A percentile compares a stretch with the other conserved stretches of the same genome.
Evolutionary conservation across 2,113 vertebrate species (phyloP).

Genomic region (Sebastes schlegelii): DNA sequence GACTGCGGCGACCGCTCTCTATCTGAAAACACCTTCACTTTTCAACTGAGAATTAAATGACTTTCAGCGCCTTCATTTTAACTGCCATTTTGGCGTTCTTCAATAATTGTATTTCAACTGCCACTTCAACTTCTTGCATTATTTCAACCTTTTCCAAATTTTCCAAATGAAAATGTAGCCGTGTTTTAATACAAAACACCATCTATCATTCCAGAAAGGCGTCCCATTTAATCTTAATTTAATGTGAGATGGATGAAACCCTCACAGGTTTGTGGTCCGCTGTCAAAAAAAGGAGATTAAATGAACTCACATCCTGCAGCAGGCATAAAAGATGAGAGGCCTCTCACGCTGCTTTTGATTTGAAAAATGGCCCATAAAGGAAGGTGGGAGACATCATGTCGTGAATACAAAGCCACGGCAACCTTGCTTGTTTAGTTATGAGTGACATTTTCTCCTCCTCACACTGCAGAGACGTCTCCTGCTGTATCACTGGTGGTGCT

Average conservation of each 20-base stretch:
- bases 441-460: constrained; percentile 8
- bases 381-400: constrained; percentile 13
- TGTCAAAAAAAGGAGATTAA: constrained; percentile 55
- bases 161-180: background rate
- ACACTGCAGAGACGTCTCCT: constrained; percentile 7
- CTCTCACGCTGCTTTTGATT: constrained; percentile 24
- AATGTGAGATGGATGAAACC: constrained; percentile 45
- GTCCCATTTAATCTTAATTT: constrained; percentile 47
- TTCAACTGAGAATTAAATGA: background rate
- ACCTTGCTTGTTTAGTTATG: background rate
- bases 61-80: no score
- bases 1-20: no score
- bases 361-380: constrained; percentile 26
- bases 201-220: constrained; percentile 8
- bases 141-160: background rate
- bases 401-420: constrained; percentile 49
- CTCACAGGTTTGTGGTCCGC: constrained; percentile 36
- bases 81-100: no score
- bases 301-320: constrained; percentile 36
- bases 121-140: background rate
- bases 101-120: background rate
- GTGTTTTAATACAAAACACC: constrained; percentile 13
- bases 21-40: background rate
- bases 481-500: background rate
- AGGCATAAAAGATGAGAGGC: constrained; percentile 49